phyloP scores from a whole-genome alignment of 1,140 invertebrate genomes.

The Drosophila murphyi region DNA sequence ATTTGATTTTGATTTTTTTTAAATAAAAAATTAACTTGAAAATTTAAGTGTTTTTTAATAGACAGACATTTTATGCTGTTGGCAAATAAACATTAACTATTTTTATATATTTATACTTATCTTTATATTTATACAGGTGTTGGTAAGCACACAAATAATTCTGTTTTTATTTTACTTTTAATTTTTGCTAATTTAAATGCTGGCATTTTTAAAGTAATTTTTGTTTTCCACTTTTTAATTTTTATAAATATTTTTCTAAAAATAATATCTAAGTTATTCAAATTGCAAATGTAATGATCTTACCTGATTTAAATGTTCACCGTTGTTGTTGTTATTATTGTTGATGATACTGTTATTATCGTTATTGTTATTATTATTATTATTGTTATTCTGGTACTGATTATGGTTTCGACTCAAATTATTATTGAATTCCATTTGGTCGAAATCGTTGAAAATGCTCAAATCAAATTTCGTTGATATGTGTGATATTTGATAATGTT shows the following conservation, averaged over 20 bases:
- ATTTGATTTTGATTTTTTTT: constrained; percentile 3
- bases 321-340: constrained; percentile 54
- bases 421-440: constrained; percentile 82
- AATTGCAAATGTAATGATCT: constrained; percentile 2
- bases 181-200: not conserved
- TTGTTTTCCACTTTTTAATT: too few relatives aligned
- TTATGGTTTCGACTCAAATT: constrained; percentile 70
- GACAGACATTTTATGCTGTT: not conserved
- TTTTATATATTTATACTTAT: not conserved
- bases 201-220: constrained; percentile 3
- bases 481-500: constrained; percentile 33
- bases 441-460: constrained; percentile 71
- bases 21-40: constrained; percentile 6
- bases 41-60: too few relatives aligned
- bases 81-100: not conserved
- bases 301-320: constrained; percentile 72
- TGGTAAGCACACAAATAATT: not conserved
- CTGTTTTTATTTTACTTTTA: not conserved
- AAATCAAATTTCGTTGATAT: constrained; percentile 70
- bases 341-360: constrained; percentile 45
- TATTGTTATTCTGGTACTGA: constrained; percentile 62
- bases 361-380: constrained; percentile 45
- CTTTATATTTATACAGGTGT: not conserved
- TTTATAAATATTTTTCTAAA: not conserved
- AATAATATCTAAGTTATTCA: not conserved